Evolutionary conservation across 2,888 invertebrate genomes (phyloP).

Genomic region (Cotesia congregata): DNA sequence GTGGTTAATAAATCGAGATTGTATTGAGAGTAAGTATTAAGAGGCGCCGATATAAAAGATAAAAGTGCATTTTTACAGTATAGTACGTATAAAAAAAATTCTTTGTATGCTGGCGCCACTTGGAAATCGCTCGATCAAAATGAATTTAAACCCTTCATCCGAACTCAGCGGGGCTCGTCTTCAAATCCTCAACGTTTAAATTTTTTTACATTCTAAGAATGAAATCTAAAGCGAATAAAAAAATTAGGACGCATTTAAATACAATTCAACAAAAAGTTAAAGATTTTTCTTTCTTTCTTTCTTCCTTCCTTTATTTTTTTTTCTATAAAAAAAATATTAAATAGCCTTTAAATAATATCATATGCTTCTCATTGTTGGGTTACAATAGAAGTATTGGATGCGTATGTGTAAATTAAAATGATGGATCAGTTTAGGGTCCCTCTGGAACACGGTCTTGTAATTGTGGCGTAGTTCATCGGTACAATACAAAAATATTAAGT

Average conservation of each 20-base stretch:
- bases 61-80: neutral
- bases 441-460: neutral
- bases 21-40: too few species aligned
- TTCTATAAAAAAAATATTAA: neutral
- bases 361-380: neutral
- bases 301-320: neutral
- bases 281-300: neutral
- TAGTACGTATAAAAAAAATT: neutral
- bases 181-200: neutral
- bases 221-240: neutral
- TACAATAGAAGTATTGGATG: neutral
- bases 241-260: neutral
- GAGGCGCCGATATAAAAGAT: neutral
- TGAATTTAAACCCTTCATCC: slow-evolving; percentile 32
- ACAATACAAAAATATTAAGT: neutral
- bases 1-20: neutral
- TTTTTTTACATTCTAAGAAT: neutral
- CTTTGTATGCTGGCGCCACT: slow-evolving; percentile 35
- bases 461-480: neutral
- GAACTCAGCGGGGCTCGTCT: neutral
- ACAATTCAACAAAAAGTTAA: neutral
- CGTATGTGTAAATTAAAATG: neutral
- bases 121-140: slow-evolving; percentile 23
- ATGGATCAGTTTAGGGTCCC: neutral
- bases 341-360: neutral